Base-by-base conservation (phyloP, 2,888 invertebrate species). In the Cordylochernes scorpioides region DNA sequence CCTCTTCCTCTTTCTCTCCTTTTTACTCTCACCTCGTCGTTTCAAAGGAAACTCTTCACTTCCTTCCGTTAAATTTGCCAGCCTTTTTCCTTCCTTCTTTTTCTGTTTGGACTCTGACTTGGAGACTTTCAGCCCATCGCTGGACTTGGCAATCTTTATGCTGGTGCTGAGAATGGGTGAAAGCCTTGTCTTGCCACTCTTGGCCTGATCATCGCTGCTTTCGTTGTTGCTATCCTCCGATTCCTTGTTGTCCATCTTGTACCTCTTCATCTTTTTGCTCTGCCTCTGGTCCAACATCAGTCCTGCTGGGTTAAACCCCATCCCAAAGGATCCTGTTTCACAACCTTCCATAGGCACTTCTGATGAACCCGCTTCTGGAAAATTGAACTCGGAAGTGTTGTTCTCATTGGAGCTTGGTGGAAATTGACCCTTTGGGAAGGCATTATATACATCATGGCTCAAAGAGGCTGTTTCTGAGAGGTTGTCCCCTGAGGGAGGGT, bases 311-410 rank as follows among this genome's bases (percentile, higher is more conserved):
- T 29, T 35, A 15, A 28, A 28, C 24, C 33, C 35, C 26, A 35
- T 33, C n/a, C 34, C 33, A 24, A 31, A 35, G 15, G 35, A 25
- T 19, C 18, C 33, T 15, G 32, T 35, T 28, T 35, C 33, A 61
- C 4, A 64, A 3, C 25, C 19, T 25, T 39, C 42, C 26, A 38
- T 25, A 13, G 37, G 35, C 26, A 38, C 31, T 28, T 39, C 39
- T 24, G 36, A 30, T 15, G 29, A 13, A 7, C 28, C 29, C 12
- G 29, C 31, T 18, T 31, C 29, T 19, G 25, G 19, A 15, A 33
- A 35, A 8, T 19, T 28, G 21, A 34, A 33, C 14, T 19, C 32
- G 13, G 34, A 22, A 10, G 31, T 28, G 5, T 34, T 25, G 26
- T 25, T 18, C 15, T 33, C 28, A 17, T 36, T 32, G 16, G 34